A percentile compares a stretch with the other conserved stretches of the same genome.
phyloP scores from a whole-genome alignment of 2,797 vertebrate genomes.

The Mormyrus proboscirostris region DNA sequence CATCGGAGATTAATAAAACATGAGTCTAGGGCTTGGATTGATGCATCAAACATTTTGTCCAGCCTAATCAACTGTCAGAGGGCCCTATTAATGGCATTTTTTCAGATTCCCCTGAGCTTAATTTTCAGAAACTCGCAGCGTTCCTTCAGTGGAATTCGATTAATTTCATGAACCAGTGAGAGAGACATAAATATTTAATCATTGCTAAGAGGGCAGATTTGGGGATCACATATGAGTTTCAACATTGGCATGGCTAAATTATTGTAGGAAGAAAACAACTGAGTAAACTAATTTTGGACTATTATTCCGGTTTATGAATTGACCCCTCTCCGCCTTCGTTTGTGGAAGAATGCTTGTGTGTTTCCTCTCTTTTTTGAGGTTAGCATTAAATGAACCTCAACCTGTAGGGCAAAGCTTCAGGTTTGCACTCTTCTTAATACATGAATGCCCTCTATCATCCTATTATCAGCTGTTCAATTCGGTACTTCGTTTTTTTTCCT shows the following conservation, averaged over 20 bases:
- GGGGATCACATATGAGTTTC: background rate
- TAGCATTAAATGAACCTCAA: background rate
- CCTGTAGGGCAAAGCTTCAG: background rate
- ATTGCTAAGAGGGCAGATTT: slow-evolving; percentile 5
- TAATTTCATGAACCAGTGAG: background rate
- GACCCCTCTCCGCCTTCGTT: background rate
- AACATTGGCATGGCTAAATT: background rate
- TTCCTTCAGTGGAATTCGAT: background rate
- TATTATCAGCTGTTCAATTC: background rate
- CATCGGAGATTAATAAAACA: background rate
- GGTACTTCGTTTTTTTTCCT: background rate
- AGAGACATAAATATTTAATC: slow-evolving; percentile 7
- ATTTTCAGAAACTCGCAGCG: background rate
- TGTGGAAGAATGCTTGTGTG: background rate
- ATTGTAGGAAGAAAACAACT: background rate
- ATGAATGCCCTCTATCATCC: background rate
- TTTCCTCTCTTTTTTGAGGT: background rate
- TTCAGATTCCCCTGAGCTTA: background rate
- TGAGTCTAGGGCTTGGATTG: background rate
- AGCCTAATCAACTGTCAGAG: background rate
- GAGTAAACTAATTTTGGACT: background rate
- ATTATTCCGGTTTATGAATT: background rate
- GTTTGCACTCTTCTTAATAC: background rate
- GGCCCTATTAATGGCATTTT: background rate
- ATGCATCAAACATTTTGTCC: background rate